Base-by-base conservation (phyloP, 53 echinoderm and acorn worm species). In the Pentamera pediparva region DNA sequence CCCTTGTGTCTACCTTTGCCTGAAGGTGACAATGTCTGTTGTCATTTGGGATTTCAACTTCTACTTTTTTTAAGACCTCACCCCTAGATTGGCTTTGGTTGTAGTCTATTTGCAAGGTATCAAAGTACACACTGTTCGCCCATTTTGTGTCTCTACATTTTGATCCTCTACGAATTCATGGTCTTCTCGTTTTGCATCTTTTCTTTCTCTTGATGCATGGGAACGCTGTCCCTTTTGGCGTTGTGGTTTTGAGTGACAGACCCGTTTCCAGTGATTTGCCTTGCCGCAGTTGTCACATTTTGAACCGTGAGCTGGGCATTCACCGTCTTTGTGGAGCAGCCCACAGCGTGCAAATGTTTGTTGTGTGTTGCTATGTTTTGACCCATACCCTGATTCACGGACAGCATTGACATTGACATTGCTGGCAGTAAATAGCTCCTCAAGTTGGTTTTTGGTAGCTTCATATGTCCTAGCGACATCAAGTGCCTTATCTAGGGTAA, bases 401-500 rank as follows among this genome's bases (percentile, higher is more conserved):
- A 72, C n/a, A 8, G 71, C 61, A 32, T 79, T 64, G 25, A 85
- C 76, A 60, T 67, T 76, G 24, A 74, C 57, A 12, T 24, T 39
- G 24, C 61, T 39, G 10, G 32, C 2, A 35, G 26, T 24, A 49
- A 26, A 32, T 30, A 83, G 58, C n/a, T 75, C 59, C 28, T 47
- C 58, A 75, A 85, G 57, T 18, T 79, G 70, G 28, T 22, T 6
- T 24, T 20, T 26, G 19, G 85, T 85, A 8, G 67, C 79, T 41
- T 85, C 75, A 25, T 85, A 41, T 6, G 76, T 84, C 21, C 84
- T 45, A 3, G 84, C 84, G 15, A 60, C 48, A 31, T 77, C 72
- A 32, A 77, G 45, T 20, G 75, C 85, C 20, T 54, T 32, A 53
- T 85, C 79, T 3, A 85, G 63, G 5, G 57, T 79, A 29, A 79